phyloP scores from a whole-genome alignment of 2,888 invertebrate species.

The Chromoteleia sp. region DNA sequence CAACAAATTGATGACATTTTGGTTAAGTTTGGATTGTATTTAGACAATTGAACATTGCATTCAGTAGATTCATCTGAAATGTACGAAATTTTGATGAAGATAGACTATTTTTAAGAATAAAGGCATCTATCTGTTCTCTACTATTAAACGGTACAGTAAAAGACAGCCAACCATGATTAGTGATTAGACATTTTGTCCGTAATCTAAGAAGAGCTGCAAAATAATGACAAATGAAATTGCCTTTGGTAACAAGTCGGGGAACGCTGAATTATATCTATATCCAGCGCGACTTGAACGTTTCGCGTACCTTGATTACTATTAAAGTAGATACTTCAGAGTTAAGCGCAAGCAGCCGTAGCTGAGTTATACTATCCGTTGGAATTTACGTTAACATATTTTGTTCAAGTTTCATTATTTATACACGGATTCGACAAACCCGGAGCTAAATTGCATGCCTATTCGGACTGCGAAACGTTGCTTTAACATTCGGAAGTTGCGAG shows the following conservation, averaged over 20 bases:
- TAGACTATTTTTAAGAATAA: too few relatives aligned
- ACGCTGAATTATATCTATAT: not conserved
- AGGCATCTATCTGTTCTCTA: too few relatives aligned
- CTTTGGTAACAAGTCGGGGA: not conserved
- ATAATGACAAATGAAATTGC: conserved; percentile 6
- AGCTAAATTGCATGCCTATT: conserved; percentile 6
- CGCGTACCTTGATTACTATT: conserved; percentile 12
- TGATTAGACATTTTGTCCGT: too few relatives aligned
- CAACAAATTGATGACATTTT: too few relatives aligned
- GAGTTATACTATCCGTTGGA: not conserved
- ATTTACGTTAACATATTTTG: conserved; percentile 35
- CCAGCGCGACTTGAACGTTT: not conserved
- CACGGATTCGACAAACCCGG: conserved; percentile 9
- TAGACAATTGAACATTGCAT: too few relatives aligned
- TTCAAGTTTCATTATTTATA: conserved; percentile 35
- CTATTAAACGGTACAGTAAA: too few relatives aligned
- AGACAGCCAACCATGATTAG: too few relatives aligned
- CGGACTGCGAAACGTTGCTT: not conserved
- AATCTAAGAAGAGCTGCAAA: too few relatives aligned
- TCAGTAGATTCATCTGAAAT: too few relatives aligned
- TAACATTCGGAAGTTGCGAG: conserved; percentile 7
- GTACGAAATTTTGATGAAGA: too few relatives aligned
- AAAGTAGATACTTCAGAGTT: conserved; percentile 20
- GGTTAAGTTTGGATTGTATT: too few relatives aligned
- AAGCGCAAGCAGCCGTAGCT: not conserved